These are phyloP conservation scores for Drosophila baimaii DNA, from an alignment of 1,140 invertebrate genomes.

Conservation along the genomic window DNA sequence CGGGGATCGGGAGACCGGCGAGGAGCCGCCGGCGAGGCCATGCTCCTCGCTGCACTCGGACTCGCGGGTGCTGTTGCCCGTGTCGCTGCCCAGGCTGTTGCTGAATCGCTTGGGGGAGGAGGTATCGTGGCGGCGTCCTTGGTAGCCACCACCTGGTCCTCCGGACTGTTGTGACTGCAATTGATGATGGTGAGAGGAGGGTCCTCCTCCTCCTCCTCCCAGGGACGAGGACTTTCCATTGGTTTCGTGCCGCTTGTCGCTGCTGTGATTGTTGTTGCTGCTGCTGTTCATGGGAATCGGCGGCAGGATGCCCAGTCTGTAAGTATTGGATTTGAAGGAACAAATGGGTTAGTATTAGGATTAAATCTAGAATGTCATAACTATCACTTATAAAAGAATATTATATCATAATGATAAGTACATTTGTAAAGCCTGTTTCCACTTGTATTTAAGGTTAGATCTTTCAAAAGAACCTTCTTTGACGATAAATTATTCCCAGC, in stretches of 20 bases:
- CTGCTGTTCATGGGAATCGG: conserved; percentile 55
- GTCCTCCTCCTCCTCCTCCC: conserved; percentile 1
- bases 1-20: conserved; percentile 65
- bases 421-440: too few relatives aligned
- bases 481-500: too few relatives aligned
- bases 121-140: conserved; percentile 84
- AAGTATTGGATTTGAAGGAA: neutral
- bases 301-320: conserved; percentile 79
- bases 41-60: conserved; percentile 90
- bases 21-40: conserved; percentile 38
- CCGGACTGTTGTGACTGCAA: conserved; percentile 36
- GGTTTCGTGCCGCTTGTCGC: conserved; percentile 57
- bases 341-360: neutral
- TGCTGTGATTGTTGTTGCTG: conserved; percentile 33
- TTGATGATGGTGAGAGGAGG: conserved; percentile 59
- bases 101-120: conserved; percentile 85
- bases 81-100: conserved; percentile 89
- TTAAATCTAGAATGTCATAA: too few relatives aligned
- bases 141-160: conserved; percentile 20
- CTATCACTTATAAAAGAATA: too few relatives aligned
- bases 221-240: conserved; percentile 46
- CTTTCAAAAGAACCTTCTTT: too few relatives aligned
- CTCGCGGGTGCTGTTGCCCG: conserved; percentile 89
- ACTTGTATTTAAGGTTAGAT: too few relatives aligned
- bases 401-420: neutral